Percentiles rank a stretch among this genome's conserved stretches.
Conservation (phyloP, 2,797 vertebrate species). For the Avahi laniger region DNA sequence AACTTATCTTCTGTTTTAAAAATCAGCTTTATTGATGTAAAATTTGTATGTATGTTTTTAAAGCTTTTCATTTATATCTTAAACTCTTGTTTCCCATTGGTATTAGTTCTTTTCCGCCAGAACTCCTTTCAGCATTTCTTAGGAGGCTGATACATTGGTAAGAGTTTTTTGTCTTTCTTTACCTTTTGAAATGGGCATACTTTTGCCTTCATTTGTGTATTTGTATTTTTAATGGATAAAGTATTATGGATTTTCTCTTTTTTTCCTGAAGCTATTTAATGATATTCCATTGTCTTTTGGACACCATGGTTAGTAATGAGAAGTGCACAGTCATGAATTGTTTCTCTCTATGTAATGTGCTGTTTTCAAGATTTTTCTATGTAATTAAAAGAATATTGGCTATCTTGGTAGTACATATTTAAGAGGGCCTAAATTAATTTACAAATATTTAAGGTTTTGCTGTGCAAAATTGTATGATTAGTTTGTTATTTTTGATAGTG, state of each 20-base stretch:
- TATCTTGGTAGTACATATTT: not conserved
- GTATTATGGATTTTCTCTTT: not conserved
- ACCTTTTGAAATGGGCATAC: not conserved
- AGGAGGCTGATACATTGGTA: not conserved
- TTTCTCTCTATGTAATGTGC: not conserved
- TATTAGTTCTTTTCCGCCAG: not conserved
- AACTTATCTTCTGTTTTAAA: no score
- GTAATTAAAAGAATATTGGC: not conserved
- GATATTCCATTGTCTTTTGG: not conserved
- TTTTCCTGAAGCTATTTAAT: not conserved
- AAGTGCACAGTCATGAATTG: not conserved
- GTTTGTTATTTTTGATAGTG: not conserved
- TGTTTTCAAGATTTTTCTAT: not conserved
- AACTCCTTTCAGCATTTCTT: not conserved
- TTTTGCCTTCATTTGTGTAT: not conserved
- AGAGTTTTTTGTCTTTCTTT: not conserved
- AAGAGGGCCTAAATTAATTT: not conserved
- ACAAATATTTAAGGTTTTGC: not conserved
- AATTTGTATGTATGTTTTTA: not conserved
- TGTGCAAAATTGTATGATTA: not conserved
- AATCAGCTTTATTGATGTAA: not conserved
- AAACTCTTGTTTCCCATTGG: not conserved
- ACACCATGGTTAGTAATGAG: not conserved
- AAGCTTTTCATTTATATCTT: not conserved
- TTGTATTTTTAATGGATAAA: not conserved